Percentiles rank a stretch among this genome's conserved stretches.
Conservation (phyloP, 2,888 invertebrate species). For the Synanthedon vespiformis region DNA sequence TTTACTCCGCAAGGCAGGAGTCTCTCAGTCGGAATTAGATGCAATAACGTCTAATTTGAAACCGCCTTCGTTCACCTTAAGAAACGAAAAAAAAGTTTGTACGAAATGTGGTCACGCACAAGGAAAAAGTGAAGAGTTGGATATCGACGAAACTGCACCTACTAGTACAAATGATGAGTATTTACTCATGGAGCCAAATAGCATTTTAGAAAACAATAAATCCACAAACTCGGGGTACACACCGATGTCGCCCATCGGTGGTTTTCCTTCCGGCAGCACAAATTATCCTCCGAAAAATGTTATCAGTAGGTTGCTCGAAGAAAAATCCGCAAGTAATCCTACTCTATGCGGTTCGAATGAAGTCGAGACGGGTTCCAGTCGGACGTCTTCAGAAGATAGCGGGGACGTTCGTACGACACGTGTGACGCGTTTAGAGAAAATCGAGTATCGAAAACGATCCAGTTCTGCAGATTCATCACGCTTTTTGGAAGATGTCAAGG, state of each 20-base stretch:
- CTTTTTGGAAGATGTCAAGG: conserved; percentile 73
- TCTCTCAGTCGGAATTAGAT: conserved; percentile 64
- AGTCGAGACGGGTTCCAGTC: conserved; percentile 1
- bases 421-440: conserved; percentile 8
- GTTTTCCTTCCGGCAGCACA: conserved; percentile 47
- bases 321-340: conserved; percentile 79
- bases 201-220: conserved; percentile 22
- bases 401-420: background rate
- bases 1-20: conserved; percentile 68
- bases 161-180: conserved; percentile 67
- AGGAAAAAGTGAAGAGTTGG: conserved; percentile 4
- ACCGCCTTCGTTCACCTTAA: conserved; percentile 24
- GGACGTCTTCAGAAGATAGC: conserved; percentile 4
- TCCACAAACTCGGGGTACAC: conserved; percentile 69
- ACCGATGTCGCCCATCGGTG: conserved; percentile 79
- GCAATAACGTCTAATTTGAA: conserved; percentile 42
- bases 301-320: conserved; percentile 43
- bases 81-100: conserved; percentile 50
- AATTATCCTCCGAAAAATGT: conserved; percentile 32
- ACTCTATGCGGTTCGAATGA: conserved; percentile 61
- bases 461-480: conserved; percentile 82
- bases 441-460: conserved; percentile 69
- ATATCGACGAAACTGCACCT: background rate
- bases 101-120: conserved; percentile 73
- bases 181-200: conserved; percentile 76